Conservation (phyloP, 2,797 vertebrate genomes). For the Melopsittacus undulatus region DNA sequence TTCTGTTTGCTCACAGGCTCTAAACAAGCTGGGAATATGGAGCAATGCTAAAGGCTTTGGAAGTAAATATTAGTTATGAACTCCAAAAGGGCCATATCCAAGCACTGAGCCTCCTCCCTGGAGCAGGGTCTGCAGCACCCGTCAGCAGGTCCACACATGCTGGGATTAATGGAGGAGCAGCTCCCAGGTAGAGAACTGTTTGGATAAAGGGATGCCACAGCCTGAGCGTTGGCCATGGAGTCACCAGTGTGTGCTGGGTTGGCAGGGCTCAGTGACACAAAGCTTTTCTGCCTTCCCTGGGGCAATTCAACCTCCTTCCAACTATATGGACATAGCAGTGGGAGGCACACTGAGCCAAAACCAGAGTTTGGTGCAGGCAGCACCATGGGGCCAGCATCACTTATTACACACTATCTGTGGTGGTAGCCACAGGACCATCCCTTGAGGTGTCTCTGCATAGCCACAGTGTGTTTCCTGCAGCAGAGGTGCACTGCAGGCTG, state of each 20-base stretch:
- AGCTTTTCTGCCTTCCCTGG: neutral
- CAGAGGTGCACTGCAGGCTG: neutral
- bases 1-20: slow-evolving; percentile 23
- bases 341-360: neutral
- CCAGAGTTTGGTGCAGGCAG: neutral
- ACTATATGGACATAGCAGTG: rapidly evolving
- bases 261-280: no score
- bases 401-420: rapidly evolving
- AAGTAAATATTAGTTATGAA: neutral
- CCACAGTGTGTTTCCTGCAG: neutral
- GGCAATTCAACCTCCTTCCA: neutral
- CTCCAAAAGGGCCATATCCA: rapidly evolving
- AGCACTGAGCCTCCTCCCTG: rapidly evolving
- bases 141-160: rapidly evolving
- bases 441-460: neutral
- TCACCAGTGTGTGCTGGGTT: rapidly evolving
- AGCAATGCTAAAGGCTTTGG: neutral
- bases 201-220: neutral
- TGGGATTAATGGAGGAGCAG: neutral
- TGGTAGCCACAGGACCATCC: neutral
- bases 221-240: rapidly evolving
- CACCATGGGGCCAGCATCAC: rapidly evolving
- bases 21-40: neutral
- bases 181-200: neutral
- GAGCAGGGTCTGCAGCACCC: neutral